Evolutionary conservation across 2,797 vertebrate genomes (phyloP).

Genomic region (Gallinago solitaria): DNA sequence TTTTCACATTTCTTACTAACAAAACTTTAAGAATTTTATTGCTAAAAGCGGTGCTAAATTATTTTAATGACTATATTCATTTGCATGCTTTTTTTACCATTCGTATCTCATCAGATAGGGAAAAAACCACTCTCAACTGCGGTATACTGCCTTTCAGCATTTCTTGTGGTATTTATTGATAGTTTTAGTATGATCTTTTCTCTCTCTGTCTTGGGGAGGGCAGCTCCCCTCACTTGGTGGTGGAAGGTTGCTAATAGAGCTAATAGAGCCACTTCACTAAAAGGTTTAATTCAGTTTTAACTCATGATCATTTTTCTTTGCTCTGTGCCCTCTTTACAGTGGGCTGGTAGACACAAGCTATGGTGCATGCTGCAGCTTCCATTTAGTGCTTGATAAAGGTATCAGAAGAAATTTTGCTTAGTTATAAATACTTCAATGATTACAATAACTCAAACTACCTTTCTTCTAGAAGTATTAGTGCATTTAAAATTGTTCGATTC

Average conservation of each 20-base stretch:
- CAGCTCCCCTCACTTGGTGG: too few species aligned
- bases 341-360: neutral
- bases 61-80: neutral
- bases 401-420: neutral
- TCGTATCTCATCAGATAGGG: neutral
- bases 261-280: neutral
- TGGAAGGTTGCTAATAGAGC: neutral
- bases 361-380: neutral
- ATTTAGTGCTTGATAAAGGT: neutral
- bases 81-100: neutral
- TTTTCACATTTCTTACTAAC: neutral
- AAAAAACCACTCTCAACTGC: neutral
- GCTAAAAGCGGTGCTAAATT: neutral
- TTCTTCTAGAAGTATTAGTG: neutral
- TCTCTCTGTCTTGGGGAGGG: neutral
- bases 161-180: neutral
- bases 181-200: neutral
- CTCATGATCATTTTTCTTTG: neutral
- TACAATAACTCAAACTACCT: neutral
- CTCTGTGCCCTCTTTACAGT: neutral
- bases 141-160: neutral
- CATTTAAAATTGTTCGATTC: neutral
- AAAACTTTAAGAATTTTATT: neutral
- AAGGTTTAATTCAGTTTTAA: neutral
- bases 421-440: neutral